Base-by-base conservation (phyloP, 2,797 vertebrate genomes). In the Muraenolepis orangiensis region DNA sequence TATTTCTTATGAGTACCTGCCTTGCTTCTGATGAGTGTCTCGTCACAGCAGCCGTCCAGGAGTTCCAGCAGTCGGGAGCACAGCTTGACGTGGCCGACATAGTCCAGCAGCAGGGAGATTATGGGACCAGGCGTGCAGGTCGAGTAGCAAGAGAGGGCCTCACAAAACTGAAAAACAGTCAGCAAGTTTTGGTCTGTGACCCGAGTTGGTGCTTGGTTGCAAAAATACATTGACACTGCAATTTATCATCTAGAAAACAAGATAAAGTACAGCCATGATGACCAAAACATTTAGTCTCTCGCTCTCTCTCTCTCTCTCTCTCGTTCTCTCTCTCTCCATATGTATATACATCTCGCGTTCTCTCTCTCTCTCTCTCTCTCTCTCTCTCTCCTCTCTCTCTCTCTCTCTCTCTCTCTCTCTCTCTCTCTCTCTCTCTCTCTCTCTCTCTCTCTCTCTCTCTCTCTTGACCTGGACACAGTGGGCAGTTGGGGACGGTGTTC, bases 41-140 rank as follows among this genome's bases (percentile, higher is more conserved):
- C 96, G 66, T 94, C 94, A 7, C 93, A 92, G 13, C 89, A 94
- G 87, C 91, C 94, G 72, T 96, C 94, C 8, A 98, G 93, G 29
- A 95, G 92, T 32, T 96, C 95, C 71, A 91, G 92, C 76, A 98
- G 88, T 67, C 92, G 88, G 0, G 95, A 94, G 83, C 96, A 98
- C 64, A 98, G 93, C 66, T 87, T 91, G 73, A 96, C 94, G 0
- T 96, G 94, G 42, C 95, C 93, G 64, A 96, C 95, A 0, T 97
- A 97, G 89, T 98, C 94, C 81, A 98, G 89, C 18, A 98, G 94
- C 70, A 94, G 80, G 0, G 95, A 94, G 0, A 97, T 93, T 82
- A 98, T 94, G 0, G 95, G 95, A 67, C 95, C 95, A 0, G 91
- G 94, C 92, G 82, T 89, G 78, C 78, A 92, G 66, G 94, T 80